Percentiles rank a stretch among this genome's conserved stretches.
These are phyloP conservation scores for Microtus richardsoni DNA, from an alignment of 2,113 vertebrate species.

Conservation along the genomic window DNA sequence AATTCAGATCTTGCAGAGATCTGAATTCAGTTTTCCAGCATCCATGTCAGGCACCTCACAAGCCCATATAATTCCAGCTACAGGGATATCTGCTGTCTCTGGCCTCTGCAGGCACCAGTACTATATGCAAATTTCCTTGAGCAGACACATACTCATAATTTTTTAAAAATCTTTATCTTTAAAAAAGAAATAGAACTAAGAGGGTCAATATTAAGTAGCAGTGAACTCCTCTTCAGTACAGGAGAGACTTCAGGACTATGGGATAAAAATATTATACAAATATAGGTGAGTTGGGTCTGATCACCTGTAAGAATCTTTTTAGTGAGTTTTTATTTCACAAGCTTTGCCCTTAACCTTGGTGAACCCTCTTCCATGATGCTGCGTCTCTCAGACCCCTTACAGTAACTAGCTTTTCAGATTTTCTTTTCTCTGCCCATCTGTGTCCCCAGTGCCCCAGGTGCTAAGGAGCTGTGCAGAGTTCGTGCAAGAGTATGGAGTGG, in stretches of 20 bases:
- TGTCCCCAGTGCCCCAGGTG: constrained; percentile 92
- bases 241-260: background rate
- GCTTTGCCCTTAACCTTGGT: background rate
- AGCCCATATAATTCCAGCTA: background rate
- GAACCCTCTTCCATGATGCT: background rate
- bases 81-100: background rate
- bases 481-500: constrained; percentile 93
- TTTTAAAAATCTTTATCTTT: background rate
- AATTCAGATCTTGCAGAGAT: background rate
- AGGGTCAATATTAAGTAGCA: background rate
- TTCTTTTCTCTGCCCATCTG: background rate
- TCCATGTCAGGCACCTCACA: background rate
- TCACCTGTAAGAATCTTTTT: background rate
- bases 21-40: background rate
- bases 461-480: constrained; percentile 93
- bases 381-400: background rate
- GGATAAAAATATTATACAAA: background rate
- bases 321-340: background rate
- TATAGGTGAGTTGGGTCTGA: background rate
- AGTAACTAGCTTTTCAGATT: background rate
- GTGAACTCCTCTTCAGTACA: no score
- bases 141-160: background rate
- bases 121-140: background rate
- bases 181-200: background rate
- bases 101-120: background rate